Base-by-base conservation (phyloP, 2,113 vertebrate species). In the Noctilio leporinus region DNA sequence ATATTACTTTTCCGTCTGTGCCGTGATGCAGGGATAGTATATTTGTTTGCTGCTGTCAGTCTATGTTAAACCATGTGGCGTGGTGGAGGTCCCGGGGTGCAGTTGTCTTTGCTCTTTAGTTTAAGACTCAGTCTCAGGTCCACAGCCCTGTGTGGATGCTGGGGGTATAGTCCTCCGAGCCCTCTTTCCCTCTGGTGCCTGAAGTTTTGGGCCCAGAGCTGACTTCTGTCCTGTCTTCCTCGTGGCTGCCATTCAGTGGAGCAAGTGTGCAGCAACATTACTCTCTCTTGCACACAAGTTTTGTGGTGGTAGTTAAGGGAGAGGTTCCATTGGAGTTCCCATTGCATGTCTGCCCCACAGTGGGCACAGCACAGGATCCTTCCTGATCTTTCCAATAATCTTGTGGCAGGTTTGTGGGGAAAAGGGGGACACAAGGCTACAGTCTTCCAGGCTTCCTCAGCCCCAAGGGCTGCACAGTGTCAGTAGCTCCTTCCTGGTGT, bases 281-380 rank as follows among this genome's bases (percentile, higher is more conserved):
- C 4, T n/a, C 0, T 59, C 70, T 77, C 17, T 17, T 26, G 0
- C 62, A 49, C 4, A 43, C 8, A 38, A 28, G 7, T 53, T 76
- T 40, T n/a, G 4, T 49, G 3, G 30, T 80, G 30, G 16, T 33
- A 10, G 69, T 38, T 57, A 17, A 81, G 4, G 2, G 30, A 4
- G 77, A 57, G 45, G 20, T 43, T 35, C 3, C 2, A 0, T 64
- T 28, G 22, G 35, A 45, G 6, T 35, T 30, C 57, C 57, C 2
- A n/a, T n/a, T n/a, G 3, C n/a, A 24, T 2, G 5, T 83, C 28
- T 62, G 9, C 10, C 45, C n/a, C 26, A 7, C 28, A 40, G 17
- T 16, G 11, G 0, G 2, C 35, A 33, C 3, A 43, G 24, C 30
- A 73, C 26, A 35, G 20, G 7, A 0, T 0, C 10, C 7, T 47